These are phyloP conservation scores for Meteorus colon DNA, from an alignment of 2,888 invertebrate genomes.

Conservation along the genomic window DNA sequence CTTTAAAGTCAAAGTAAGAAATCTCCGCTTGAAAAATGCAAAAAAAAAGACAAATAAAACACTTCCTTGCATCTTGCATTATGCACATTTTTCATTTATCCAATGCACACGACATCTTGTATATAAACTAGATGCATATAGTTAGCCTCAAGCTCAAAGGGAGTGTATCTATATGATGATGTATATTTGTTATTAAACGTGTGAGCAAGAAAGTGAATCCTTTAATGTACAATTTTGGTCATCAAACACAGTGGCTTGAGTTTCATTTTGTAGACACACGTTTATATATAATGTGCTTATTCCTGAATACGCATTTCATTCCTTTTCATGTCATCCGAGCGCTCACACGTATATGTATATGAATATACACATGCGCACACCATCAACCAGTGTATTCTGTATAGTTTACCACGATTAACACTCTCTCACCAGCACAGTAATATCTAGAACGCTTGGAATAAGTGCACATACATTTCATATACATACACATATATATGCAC, in stretches of 20 bases:
- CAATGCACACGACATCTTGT: background rate
- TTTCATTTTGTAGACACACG: conserved; percentile 4
- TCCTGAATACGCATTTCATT: conserved; percentile 9
- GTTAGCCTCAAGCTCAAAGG: background rate
- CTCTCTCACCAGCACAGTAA: background rate
- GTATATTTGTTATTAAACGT: conserved; percentile 1
- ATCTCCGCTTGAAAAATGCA: background rate
- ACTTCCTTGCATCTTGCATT: background rate
- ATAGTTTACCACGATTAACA: conserved; percentile 19
- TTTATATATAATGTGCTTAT: conserved; percentile 4
- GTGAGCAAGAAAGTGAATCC: background rate
- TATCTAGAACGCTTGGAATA: background rate
- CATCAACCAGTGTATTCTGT: background rate
- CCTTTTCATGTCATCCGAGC: background rate
- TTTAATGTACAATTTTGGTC: conserved; percentile 23
- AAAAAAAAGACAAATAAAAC: background rate
- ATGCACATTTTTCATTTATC: background rate
- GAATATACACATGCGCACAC: background rate
- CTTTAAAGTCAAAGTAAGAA: background rate
- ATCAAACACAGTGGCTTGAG: conserved; percentile 20
- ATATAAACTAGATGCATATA: background rate
- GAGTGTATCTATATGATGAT: background rate
- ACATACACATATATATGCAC: background rate
- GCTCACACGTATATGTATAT: background rate
- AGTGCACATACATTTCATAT: background rate